phyloP scores from a whole-genome alignment of 2,888 invertebrate species.

The Mystacides longicornis region DNA sequence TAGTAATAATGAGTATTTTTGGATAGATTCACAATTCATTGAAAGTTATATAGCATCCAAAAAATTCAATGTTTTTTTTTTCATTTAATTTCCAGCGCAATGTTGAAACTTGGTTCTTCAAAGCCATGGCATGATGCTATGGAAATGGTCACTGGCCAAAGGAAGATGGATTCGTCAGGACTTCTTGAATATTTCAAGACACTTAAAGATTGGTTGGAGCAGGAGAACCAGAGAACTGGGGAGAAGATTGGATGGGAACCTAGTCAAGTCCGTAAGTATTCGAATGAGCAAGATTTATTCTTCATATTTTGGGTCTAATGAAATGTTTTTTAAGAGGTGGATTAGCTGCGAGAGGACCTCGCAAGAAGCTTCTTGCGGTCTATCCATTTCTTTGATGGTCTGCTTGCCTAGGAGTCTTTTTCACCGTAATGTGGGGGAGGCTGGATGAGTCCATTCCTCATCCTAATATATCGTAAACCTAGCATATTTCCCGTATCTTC shows the following conservation, averaged over 20 bases:
- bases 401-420: no score
- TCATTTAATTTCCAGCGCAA: constrained; percentile 38
- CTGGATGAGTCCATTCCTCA: no score
- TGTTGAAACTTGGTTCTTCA: constrained; percentile 57
- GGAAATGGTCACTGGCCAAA: constrained; percentile 60
- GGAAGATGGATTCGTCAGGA: constrained; percentile 61
- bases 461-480: no score
- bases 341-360: no score
- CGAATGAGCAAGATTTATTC: no score
- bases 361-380: no score
- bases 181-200: constrained; percentile 68
- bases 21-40: neutral
- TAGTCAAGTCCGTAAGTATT: constrained; percentile 39
- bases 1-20: no score
- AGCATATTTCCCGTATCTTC: no score
- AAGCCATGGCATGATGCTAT: constrained; percentile 70
- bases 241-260: constrained; percentile 54
- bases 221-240: constrained; percentile 55
- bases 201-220: constrained; percentile 57
- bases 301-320: no score
- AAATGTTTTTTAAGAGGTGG: no score
- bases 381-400: no score
- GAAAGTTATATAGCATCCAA: neutral
- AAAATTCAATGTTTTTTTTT: neutral
- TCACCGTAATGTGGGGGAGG: no score